Evolutionary conservation across 2,797 vertebrate genomes (phyloP).

Genomic region (Tachyglossus aculeatus): DNA sequence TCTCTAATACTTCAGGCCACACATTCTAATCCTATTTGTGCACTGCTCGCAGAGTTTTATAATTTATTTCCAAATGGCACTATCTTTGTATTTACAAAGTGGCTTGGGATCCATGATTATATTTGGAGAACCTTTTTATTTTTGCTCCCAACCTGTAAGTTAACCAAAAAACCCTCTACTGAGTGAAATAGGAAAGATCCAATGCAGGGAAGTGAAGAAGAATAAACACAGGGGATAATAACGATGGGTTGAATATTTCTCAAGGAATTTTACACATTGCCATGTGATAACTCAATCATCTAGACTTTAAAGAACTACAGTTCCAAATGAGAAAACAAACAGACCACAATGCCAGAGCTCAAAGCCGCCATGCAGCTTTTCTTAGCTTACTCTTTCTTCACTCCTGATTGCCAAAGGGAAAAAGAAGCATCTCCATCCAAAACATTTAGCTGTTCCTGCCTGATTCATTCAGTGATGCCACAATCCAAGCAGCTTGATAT

Average conservation of each 20-base stretch:
- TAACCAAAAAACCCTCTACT: constrained; percentile 27
- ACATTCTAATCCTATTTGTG: constrained; percentile 21
- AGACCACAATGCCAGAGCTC: not conserved
- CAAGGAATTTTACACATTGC: constrained; percentile 7
- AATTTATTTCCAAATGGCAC: constrained; percentile 45
- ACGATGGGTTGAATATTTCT: constrained; percentile 14
- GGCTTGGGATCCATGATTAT: constrained; percentile 20
- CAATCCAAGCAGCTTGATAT: constrained; percentile 13
- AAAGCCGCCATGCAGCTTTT: not conserved
- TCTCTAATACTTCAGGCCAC: too few species aligned
- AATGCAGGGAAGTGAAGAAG: constrained; percentile 14
- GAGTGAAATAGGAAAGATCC: constrained; percentile 17
- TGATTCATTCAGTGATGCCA: constrained; percentile 18
- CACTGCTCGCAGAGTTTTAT: constrained; percentile 24
- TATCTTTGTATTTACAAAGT: constrained; percentile 50
- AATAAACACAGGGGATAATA: not conserved
- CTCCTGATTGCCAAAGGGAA: constrained; percentile 19
- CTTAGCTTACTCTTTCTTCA: not conserved
- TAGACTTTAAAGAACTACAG: constrained; percentile 25
- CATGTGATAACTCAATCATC: constrained; percentile 24
- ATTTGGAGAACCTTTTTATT: constrained; percentile 25
- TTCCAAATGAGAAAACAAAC: constrained; percentile 10
- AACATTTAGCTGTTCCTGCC: not conserved
- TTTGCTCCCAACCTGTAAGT: constrained; percentile 11
- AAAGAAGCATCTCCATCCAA: constrained; percentile 3